A percentile compares a stretch with the other conserved stretches of the same genome.
These are phyloP conservation scores for Cirrhinus mrigala DNA, from an alignment of 2,797 vertebrate genomes.

Conservation along the genomic window DNA sequence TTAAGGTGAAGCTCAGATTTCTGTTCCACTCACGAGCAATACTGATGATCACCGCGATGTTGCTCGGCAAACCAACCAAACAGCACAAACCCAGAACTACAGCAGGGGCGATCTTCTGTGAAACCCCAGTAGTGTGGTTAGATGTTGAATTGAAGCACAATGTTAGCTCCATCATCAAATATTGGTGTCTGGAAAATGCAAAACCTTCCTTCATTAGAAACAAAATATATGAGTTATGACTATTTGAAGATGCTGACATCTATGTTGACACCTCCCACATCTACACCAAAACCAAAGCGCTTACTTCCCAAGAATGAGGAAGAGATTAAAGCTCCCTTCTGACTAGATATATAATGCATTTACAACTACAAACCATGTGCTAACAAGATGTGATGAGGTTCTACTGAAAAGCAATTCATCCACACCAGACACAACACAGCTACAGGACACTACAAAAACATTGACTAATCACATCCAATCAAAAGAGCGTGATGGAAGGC, in stretches of 20 bases:
- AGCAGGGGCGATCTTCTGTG: conserved; percentile 23
- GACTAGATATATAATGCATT: too few species aligned
- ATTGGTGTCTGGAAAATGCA: too few species aligned
- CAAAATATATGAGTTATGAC: too few species aligned
- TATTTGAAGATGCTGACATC: neutral
- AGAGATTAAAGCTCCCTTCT: too few species aligned
- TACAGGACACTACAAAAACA: neutral
- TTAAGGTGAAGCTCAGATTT: conserved; percentile 51
- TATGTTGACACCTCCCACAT: neutral
- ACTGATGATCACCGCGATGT: conserved; percentile 45
- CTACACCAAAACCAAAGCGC: neutral
- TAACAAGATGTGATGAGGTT: neutral
- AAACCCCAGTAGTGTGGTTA: neutral
- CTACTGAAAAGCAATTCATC: neutral
- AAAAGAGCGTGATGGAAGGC: too few species aligned
- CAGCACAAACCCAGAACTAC: too few species aligned
- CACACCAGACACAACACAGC: neutral
- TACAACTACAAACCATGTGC: too few species aligned
- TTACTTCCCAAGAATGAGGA: neutral
- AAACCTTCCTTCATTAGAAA: too few species aligned
- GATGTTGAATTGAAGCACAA: neutral
- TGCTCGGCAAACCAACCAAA: conserved; percentile 58
- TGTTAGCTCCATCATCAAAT: too few species aligned
- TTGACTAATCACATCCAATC: neutral
- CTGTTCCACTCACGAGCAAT: conserved; percentile 40